Percentiles rank a stretch among this genome's conserved stretches.
Conservation (phyloP, 2,113 vertebrate genomes). For the Neotragus moschatus region DNA sequence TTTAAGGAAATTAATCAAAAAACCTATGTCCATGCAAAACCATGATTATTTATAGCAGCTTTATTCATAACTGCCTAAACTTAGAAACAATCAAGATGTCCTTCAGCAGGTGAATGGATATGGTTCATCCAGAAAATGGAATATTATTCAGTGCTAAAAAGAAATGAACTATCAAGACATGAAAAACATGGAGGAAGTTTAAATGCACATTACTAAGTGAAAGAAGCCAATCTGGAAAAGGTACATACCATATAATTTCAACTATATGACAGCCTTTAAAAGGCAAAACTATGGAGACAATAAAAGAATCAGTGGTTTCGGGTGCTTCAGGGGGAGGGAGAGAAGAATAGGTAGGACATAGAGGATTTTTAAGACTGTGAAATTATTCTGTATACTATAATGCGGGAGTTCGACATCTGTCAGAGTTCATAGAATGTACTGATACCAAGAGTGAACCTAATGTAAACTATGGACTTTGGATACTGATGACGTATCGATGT, state of each 20-base stretch:
- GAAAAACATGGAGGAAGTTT: not conserved
- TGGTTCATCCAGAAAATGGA: not conserved
- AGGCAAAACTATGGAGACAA: not conserved
- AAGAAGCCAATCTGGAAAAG: not conserved
- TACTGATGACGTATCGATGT: not conserved
- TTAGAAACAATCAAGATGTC: slow-evolving; percentile 11
- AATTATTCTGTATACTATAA: not conserved
- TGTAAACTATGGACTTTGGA: not conserved
- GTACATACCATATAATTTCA: not conserved
- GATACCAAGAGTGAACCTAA: not conserved
- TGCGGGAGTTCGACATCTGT: not conserved
- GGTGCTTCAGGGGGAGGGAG: not conserved
- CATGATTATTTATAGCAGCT: not conserved
- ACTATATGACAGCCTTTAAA: not conserved
- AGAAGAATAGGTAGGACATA: not conserved
- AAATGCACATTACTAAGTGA: not conserved
- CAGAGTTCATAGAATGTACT: not conserved
- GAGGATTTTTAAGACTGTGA: not conserved
- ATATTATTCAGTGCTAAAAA: not conserved
- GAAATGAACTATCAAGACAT: not conserved
- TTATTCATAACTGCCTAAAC: not conserved
- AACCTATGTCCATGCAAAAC: not conserved
- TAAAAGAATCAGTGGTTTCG: not conserved
- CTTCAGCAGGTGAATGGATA: not conserved
- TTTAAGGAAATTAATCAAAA: not conserved